A percentile compares a stretch with the other conserved stretches of the same genome.
phyloP scores from a whole-genome alignment of 2,797 vertebrate species.

The Sebastes dallii region DNA sequence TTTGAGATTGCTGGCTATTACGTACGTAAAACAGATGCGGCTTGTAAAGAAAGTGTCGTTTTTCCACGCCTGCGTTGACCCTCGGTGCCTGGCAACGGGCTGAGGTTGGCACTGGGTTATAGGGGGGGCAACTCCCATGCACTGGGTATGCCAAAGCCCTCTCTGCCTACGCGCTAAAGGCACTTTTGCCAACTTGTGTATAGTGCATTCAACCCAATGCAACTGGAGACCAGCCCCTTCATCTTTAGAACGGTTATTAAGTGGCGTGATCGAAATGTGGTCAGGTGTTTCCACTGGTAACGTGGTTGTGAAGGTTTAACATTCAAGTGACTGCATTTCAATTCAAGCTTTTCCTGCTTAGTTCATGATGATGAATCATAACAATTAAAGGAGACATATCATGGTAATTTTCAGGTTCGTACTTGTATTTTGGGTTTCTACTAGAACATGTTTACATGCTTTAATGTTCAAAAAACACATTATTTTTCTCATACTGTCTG shows the following conservation, averaged over 20 bases:
- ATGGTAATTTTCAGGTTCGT: neutral
- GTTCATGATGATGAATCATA: slow-evolving; percentile 8
- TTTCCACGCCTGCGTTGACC: slow-evolving; percentile 65
- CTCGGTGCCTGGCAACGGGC: slow-evolving; percentile 50
- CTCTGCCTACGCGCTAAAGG: slow-evolving; percentile 17
- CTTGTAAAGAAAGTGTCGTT: slow-evolving; percentile 67
- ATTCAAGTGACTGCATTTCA: neutral
- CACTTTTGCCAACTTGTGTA: slow-evolving; percentile 12
- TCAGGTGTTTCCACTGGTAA: neutral
- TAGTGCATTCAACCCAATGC: neutral
- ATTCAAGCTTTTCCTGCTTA: neutral
- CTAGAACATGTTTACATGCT: too few relatives aligned
- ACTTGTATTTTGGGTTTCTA: too few relatives aligned
- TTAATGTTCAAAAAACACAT: too few relatives aligned
- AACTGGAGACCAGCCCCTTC: slow-evolving; percentile 5
- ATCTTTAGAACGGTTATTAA: slow-evolving; percentile 25
- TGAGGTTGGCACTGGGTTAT: slow-evolving; percentile 55
- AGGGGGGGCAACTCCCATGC: slow-evolving; percentile 57
- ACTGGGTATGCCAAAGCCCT: slow-evolving; percentile 36
- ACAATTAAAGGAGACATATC: neutral
- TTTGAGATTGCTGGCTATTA: slow-evolving; percentile 46
- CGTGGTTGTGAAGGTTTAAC: neutral
- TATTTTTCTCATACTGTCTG: too few relatives aligned
- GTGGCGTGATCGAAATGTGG: slow-evolving; percentile 8
- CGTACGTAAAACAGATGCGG: slow-evolving; percentile 56